phyloP scores from a whole-genome alignment of 1,140 invertebrate species.

The Drosophila punjabiensis region DNA sequence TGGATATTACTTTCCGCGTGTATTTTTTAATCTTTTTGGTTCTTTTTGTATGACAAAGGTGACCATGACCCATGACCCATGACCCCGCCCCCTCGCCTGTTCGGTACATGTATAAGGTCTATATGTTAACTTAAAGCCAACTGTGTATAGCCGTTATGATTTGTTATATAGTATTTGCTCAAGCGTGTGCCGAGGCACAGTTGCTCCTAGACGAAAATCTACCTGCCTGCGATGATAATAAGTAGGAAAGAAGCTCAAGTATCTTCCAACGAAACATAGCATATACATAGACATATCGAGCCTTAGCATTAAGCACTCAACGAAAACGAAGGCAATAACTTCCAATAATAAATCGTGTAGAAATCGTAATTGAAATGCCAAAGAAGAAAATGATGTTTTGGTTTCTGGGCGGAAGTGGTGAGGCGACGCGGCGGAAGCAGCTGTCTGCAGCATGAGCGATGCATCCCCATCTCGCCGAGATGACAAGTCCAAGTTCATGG shows the following conservation, averaged over 20 bases:
- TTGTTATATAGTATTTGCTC: slow-evolving; percentile 72
- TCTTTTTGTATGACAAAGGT: slow-evolving; percentile 45
- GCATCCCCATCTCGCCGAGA: slow-evolving; percentile 33
- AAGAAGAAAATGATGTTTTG: background rate
- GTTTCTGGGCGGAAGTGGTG: slow-evolving; percentile 29
- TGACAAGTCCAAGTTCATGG: slow-evolving; percentile 82
- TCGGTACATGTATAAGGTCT: slow-evolving; percentile 48
- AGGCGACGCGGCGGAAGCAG: slow-evolving; percentile 45
- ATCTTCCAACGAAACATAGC: slow-evolving; percentile 74
- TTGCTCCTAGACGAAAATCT: slow-evolving; percentile 42
- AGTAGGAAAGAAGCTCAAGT: slow-evolving; percentile 69
- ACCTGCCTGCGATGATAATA: slow-evolving; percentile 54
- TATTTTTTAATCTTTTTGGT: slow-evolving; percentile 75
- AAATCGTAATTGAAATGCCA: slow-evolving; percentile 19
- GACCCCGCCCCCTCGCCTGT: background rate
- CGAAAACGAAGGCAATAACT: slow-evolving; percentile 78
- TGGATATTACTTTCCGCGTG: slow-evolving; percentile 80
- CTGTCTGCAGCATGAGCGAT: slow-evolving; percentile 47
- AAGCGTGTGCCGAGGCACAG: slow-evolving; percentile 54
- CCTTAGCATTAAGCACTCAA: slow-evolving; percentile 71
- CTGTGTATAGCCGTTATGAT: slow-evolving; percentile 34
- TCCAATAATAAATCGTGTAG: slow-evolving; percentile 61
- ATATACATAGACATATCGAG: slow-evolving; percentile 79
- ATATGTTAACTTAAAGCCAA: slow-evolving; percentile 52
- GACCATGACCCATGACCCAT: slow-evolving; percentile 25